Evolutionary conservation across 1,140 invertebrate species (phyloP).

Genomic region (Drosophila orosa): DNA sequence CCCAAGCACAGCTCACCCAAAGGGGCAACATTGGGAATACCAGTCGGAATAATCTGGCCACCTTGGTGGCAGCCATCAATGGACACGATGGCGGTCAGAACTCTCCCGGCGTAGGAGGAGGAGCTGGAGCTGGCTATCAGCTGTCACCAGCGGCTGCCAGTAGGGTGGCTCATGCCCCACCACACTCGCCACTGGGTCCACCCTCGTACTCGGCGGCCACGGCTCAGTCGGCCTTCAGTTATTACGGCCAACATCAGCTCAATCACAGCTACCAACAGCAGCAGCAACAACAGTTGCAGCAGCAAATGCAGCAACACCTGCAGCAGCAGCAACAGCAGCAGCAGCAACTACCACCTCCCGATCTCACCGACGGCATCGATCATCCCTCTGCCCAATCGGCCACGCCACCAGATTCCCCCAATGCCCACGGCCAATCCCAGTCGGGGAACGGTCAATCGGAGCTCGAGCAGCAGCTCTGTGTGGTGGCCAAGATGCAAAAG

Average conservation of each 20-base stretch:
- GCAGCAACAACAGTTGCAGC: constrained; percentile 67
- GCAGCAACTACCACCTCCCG: constrained; percentile 63
- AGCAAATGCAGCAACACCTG: constrained; percentile 52
- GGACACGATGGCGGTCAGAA: constrained; percentile 62
- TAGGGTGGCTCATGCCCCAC: constrained; percentile 60
- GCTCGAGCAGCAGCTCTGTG: constrained; percentile 73
- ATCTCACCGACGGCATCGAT: constrained; percentile 64
- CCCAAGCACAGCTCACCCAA: constrained; percentile 69
- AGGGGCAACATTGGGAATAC: constrained; percentile 50
- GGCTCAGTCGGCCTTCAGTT: constrained; percentile 64
- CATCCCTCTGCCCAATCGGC: constrained; percentile 46
- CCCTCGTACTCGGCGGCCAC: constrained; percentile 73
- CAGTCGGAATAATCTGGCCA: constrained; percentile 80
- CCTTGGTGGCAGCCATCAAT: constrained; percentile 79
- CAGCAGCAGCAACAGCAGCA: constrained; percentile 43
- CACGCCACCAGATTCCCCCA: constrained; percentile 48
- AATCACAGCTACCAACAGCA: constrained; percentile 62
- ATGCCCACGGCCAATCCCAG: constrained; percentile 14
- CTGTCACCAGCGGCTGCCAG: constrained; percentile 69
- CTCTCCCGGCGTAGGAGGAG: constrained; percentile 9
- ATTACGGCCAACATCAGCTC: constrained; percentile 60
- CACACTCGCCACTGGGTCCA: constrained; percentile 59
- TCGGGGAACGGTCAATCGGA: constrained; percentile 32
- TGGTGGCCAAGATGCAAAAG: constrained; percentile 85
- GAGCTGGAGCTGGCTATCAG: constrained; percentile 54